Evolutionary conservation across 2,888 invertebrate genomes (phyloP), one percentile per base, ranked within the genome.

Genomic region (Aleiodes alternator): DNA sequence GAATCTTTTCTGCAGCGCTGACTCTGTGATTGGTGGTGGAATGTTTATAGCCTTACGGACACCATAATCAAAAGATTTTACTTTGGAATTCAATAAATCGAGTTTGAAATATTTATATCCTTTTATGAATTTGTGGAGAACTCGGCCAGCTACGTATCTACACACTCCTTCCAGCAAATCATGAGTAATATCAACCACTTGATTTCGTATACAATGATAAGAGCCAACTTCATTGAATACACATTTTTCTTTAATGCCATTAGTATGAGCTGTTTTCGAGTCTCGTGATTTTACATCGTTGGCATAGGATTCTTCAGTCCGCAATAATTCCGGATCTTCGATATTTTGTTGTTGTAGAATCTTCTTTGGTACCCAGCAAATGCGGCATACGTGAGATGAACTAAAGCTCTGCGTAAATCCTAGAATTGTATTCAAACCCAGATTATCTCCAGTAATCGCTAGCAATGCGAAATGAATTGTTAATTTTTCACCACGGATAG

Each of bases 121-220:
- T 38, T 69, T 53, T 43, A 79, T 79, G 43, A 76, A 71, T 43
- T 55, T 12, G 69, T 75, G 34, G 29, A 81, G 50, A 69, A 81
- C 74, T 64, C 75, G 29, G n/a, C 61, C 55, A 12, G 76, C 53
- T 11, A 76, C 79, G 51, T 71, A 69, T 5, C 78, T 64, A 57
- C 77, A 71, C 5, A 77, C 43, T 1, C 77, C 79, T 73, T 79
- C 76, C 34, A 69, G 43, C 8, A 81, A 57, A 66, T 80, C 79
- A 34, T 81, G 80, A 34, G 72, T 79, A 5, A 59, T 43, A 53
- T 81, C 79, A 8, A 79, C 16, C 50, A 23, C 31, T 2, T 69
- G 16, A 72, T 79, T 80, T 50, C 53, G 11, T 1, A 23, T 70
- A 5, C 69, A 68, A 14, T 80, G 74, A 76, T 73, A 80, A 66